Base-by-base conservation (phyloP, 2,888 invertebrate genomes). In the Sussaba pulchella region DNA sequence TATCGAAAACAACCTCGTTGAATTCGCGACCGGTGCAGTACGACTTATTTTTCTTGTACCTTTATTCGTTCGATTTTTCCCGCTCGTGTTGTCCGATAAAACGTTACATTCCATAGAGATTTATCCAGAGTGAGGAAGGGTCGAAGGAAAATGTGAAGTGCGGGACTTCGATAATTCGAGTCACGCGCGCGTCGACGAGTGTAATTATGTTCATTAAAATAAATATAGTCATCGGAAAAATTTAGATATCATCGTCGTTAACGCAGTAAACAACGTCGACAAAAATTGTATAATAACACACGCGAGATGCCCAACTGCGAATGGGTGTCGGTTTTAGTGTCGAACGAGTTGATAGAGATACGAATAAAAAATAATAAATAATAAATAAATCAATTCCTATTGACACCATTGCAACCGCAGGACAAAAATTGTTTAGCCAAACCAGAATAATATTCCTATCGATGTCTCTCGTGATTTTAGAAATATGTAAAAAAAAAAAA, bases 401-500 rank as follows among this genome's bases (percentile, higher is more conserved):
- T 50, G 74, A 67, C 47, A 66, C 57, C 41, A 41, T 43, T 57
- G 57, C n/a, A 39, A 67, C 21, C 66, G 50, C 63, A 41, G 64
- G 21, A 66, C 10, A 41, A 24, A 43, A 61, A 36, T 45, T 39
- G 66, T 66, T 50, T 47, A 72, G 57, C 14, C 59, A 72, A 57
- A 31, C 6, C 59, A 72, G 41, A 45, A 10, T 63, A 50, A 71
- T 54, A 12, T 77, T 71, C 14, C 43, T 71, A 66, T 72, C 64
- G 59, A 47, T 72, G 66, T 66, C 77, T 76, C 66, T 66, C 41
- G 47, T 59, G 52, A 59, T 52, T 66, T 59, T 72, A 78, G 66
- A 72, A 21, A 50, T 71, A 70, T 63, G 64, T 70, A 41, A 14
- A 31, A 78, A 78, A 86, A 74, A 64, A 41, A 14, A 31, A 78